Percentiles rank a stretch among this genome's conserved stretches.
These are phyloP conservation scores for Stegodyphus dumicola DNA, from an alignment of 1,140 invertebrate genomes.

Conservation along the genomic window DNA sequence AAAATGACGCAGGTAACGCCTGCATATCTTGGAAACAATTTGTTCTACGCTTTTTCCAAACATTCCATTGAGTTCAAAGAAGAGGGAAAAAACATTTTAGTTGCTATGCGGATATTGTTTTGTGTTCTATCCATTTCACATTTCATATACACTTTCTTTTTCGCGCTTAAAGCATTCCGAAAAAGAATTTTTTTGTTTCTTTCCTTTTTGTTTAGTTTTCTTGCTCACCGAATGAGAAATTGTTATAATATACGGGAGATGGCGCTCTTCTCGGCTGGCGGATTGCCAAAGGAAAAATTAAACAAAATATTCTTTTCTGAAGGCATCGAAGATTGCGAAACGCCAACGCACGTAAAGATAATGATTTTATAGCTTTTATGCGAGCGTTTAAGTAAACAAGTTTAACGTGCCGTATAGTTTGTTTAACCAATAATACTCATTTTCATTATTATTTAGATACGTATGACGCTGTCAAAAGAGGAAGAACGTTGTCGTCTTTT, in stretches of 20 bases:
- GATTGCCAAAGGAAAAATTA: slow-evolving; percentile 10
- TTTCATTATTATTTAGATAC: no score
- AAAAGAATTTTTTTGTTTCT: not conserved
- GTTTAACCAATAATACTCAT: no score
- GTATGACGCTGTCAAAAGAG: no score
- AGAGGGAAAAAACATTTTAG: not conserved
- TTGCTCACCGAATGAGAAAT: not conserved
- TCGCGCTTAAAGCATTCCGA: not conserved
- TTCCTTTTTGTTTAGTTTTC: not conserved
- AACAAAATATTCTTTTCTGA: slow-evolving; percentile 2
- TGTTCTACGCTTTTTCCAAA: no score
- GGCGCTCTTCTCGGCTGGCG: not conserved
- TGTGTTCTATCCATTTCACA: slow-evolving; percentile 1
- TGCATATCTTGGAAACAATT: no score
- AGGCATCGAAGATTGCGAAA: not conserved
- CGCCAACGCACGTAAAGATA: not conserved
- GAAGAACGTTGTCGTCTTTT: no score
- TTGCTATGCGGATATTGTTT: slow-evolving; percentile 27
- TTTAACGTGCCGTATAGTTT: not conserved
- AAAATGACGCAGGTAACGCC: no score
- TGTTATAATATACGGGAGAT: not conserved
- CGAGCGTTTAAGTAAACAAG: slow-evolving; percentile 4
- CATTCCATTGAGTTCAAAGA: no score
- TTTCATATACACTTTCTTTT: slow-evolving; percentile 2
- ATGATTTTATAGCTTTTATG: slow-evolving; percentile 30